Base-by-base conservation (phyloP, 30 jellyfish, hydroid and myxozoan genomes). In the Turritopsis dohrnii region DNA sequence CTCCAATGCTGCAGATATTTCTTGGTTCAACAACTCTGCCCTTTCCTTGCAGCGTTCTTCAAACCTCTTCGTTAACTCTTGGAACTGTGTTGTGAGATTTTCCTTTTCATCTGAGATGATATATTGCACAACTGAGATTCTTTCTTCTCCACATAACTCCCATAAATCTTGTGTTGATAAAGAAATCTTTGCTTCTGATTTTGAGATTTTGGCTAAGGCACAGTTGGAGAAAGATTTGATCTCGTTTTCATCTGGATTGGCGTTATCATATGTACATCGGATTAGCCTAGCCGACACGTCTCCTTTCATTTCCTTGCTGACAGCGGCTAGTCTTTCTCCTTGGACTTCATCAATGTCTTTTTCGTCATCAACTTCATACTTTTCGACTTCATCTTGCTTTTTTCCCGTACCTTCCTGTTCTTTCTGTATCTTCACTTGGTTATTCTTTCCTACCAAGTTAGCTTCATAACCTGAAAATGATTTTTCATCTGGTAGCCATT, bases 401-500 rank as follows among this genome's bases (percentile, higher is more conserved):
- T 24, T 53, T 79, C 66, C 83, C 7, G 26, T 71, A 21, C 79
- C 83, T 17, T 84, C 52, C 30, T 54, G 53, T 88, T 81, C 65
- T 27, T 72, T 75, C 20, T 72, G 28, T 29, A 75, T 85, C 69
- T 75, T 52, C 29, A 75, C 65, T 8, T 60, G 24, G 80, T 74
- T 25, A 21, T 21, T 23, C 20, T 20, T 16, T n/a, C 60, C 54
- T 8, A 52, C 41, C 80, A 79, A 27, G 28, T 28, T 25, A 21
- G 21, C 54, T 81, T 84, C 82, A 16, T 31, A 17, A 0, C 7
- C 52, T 31, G 28, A 23, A 26, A 73, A 65, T 20, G 53, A n/a
- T 16, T 20, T 29, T 53, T 31, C 53, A 52, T 77, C 17, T 16
- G 96, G 96, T 21, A 41, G 24, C 96, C 96, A 88, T 28, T 31